Percentiles rank a stretch among this genome's conserved stretches.
phyloP scores from a whole-genome alignment of 1,140 invertebrate genomes.

The Andrena cerasifolii region DNA sequence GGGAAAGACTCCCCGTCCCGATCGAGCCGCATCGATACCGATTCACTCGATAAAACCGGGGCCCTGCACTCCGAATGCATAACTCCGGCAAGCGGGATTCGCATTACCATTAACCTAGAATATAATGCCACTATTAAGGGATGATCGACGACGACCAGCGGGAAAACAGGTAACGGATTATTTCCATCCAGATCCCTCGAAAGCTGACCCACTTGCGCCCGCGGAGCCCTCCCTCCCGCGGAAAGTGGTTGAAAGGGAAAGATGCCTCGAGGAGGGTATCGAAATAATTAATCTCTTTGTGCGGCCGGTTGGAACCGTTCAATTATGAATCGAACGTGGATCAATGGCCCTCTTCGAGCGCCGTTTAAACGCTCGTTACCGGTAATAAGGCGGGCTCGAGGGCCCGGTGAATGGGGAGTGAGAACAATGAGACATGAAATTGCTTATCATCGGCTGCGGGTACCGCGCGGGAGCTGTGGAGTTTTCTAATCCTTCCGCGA shows the following conservation, averaged over 20 bases:
- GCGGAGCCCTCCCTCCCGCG: background rate
- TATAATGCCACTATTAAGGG: constrained; percentile 48
- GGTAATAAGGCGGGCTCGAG: constrained; percentile 21
- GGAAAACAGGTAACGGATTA: constrained; percentile 12
- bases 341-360: background rate
- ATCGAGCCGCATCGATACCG: constrained; percentile 10
- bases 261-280: constrained; percentile 17
- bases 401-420: background rate
- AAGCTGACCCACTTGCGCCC: constrained; percentile 35
- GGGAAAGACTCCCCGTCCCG: constrained; percentile 7
- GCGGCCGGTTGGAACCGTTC: background rate
- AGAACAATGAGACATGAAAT: constrained; percentile 3
- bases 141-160: constrained; percentile 27
- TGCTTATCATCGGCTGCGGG: background rate
- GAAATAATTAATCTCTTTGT: constrained; percentile 39
- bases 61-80: constrained; percentile 37
- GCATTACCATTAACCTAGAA: constrained; percentile 42
- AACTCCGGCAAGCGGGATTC: constrained; percentile 30
- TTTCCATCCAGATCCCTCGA: constrained; percentile 42
- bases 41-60: constrained; percentile 19
- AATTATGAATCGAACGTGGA: background rate
- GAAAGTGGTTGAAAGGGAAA: constrained; percentile 55
- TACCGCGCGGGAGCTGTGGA: too few relatives aligned
- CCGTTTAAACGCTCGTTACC: constrained; percentile 17
- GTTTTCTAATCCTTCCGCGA: too few relatives aligned